Evolutionary conservation across 2,797 vertebrate genomes (phyloP).

Genomic region (Scolopax rusticola): DNA sequence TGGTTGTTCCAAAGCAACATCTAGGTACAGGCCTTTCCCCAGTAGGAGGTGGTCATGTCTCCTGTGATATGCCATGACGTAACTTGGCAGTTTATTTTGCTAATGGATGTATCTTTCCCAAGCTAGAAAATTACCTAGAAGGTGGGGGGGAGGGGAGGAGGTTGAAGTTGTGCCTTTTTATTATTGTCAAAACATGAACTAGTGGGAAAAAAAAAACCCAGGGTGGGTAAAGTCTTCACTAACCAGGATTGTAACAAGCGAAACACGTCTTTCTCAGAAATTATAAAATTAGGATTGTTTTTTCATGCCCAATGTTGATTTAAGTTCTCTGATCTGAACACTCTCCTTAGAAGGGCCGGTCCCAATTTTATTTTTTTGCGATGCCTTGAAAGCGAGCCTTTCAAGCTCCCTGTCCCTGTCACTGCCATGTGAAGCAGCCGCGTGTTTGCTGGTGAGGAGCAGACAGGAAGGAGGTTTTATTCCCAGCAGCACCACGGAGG

Average conservation of each 20-base stretch:
- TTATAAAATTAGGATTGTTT: not conserved
- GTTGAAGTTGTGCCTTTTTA: not conserved
- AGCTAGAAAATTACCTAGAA: not conserved
- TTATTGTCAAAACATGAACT: not conserved
- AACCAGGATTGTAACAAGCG: not conserved
- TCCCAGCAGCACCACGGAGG: not conserved
- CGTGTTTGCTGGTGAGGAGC: not conserved
- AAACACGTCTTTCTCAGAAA: not conserved
- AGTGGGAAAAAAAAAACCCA: fast-evolving
- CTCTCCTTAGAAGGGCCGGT: not conserved
- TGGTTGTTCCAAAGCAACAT: not conserved
- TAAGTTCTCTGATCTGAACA: not conserved
- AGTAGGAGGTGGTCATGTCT: not conserved
- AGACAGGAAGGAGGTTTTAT: not conserved
- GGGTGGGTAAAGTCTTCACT: not conserved
- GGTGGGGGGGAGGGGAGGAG: not conserved
- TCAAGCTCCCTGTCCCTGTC: not conserved
- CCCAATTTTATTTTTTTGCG: not conserved
- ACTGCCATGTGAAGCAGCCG: not conserved
- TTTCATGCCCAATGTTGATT: not conserved
- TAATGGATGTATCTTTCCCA: not conserved
- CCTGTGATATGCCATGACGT: not conserved
- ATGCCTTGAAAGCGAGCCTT: not conserved
- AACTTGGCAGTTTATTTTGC: not conserved
- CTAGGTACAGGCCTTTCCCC: not conserved